Conservation (phyloP, 2,888 invertebrate species). For the Drosophila algonquin region DNA sequence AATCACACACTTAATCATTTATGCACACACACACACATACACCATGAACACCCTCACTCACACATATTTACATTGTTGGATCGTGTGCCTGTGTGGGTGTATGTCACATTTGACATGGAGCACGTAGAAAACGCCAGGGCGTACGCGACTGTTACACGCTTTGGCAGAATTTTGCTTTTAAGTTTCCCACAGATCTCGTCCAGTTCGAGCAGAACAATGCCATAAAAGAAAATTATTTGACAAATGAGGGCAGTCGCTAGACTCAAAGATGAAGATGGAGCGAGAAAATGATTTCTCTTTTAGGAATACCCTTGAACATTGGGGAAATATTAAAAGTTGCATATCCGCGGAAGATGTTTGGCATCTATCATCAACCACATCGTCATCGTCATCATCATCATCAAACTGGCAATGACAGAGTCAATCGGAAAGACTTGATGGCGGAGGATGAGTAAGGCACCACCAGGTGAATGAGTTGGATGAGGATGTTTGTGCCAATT, state of each 20-base stretch:
- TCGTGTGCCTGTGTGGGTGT: slow-evolving; percentile 22
- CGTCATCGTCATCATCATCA: slow-evolving; percentile 18
- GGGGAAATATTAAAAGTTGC: slow-evolving; percentile 15
- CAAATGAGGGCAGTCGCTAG: slow-evolving; percentile 46
- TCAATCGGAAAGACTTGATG: slow-evolving; percentile 22
- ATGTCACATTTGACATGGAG: slow-evolving; percentile 57
- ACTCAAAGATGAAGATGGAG: not conserved
- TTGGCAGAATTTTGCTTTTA: slow-evolving; percentile 55
- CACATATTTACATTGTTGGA: slow-evolving; percentile 9
- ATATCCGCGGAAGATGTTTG: slow-evolving; percentile 34
- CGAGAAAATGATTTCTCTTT: not conserved
- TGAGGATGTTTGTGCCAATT: slow-evolving; percentile 62
- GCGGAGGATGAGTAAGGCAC: not conserved
- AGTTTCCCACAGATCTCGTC: slow-evolving; percentile 38
- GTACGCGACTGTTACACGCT: slow-evolving; percentile 70
- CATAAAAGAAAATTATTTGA: slow-evolving; percentile 60
- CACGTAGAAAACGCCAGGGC: slow-evolving; percentile 57
- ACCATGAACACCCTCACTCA: slow-evolving; percentile 20
- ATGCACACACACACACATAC: slow-evolving; percentile 52
- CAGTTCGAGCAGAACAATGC: slow-evolving; percentile 31
- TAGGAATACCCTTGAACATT: not conserved
- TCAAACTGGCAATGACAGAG: slow-evolving; percentile 30
- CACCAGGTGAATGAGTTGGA: not conserved
- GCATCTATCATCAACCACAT: slow-evolving; percentile 8
- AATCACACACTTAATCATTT: slow-evolving; percentile 71